phyloP scores from a whole-genome alignment of 2,888 invertebrate genomes.

The Phengaris alcon region DNA sequence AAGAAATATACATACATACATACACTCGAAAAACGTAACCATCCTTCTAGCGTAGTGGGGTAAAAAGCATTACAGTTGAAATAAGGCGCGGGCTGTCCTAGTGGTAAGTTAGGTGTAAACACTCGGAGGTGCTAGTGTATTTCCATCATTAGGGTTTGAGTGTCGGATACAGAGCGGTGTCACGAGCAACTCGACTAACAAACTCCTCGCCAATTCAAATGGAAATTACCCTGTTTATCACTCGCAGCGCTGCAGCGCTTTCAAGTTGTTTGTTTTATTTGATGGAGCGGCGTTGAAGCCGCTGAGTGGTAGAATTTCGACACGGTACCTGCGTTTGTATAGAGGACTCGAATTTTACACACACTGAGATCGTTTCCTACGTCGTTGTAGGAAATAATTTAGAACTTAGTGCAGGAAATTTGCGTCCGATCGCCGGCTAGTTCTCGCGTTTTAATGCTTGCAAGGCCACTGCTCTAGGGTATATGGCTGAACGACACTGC shows the following conservation, averaged over 20 bases:
- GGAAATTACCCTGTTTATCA: conserved; percentile 12
- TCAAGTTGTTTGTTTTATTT: conserved; percentile 1
- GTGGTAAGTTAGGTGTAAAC: not conserved
- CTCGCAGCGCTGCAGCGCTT: conserved; percentile 6
- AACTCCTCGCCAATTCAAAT: conserved; percentile 5
- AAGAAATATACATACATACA: no score
- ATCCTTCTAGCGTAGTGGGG: no score
- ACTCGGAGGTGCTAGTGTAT: not conserved
- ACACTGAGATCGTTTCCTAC: not conserved
- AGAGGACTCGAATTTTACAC: conserved; percentile 7
- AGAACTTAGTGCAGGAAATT: not conserved
- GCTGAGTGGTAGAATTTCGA: not conserved
- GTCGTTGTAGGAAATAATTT: not conserved
- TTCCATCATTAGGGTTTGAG: not conserved
- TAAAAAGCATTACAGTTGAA: no score
- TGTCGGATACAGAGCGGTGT: not conserved
- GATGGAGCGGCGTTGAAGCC: not conserved
- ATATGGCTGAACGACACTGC: no score
- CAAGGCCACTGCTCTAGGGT: no score
- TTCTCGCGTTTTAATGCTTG: no score
- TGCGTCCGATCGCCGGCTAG: no score
- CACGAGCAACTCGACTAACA: conserved; percentile 10
- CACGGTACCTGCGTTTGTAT: not conserved
- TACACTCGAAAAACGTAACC: no score
- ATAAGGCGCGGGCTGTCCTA: no score